These are phyloP conservation scores for Pycnonotus jocosus DNA, from an alignment of 2,113 vertebrate genomes.

Conservation along the genomic window DNA sequence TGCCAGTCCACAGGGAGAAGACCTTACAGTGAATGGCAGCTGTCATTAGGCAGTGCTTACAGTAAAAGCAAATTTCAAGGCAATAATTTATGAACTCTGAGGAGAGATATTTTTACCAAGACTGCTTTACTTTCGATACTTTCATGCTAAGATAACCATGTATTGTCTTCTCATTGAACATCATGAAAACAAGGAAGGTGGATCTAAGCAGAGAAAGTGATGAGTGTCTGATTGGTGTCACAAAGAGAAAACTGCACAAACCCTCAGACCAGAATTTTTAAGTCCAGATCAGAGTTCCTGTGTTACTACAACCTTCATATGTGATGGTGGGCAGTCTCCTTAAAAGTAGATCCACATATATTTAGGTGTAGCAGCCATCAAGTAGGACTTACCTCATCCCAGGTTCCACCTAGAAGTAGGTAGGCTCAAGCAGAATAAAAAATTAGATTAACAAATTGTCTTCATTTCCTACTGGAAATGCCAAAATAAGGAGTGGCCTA, in stretches of 20 bases:
- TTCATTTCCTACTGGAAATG: neutral
- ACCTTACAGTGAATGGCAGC: neutral
- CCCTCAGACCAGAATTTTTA: neutral
- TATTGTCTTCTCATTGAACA: neutral
- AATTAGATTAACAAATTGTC: neutral
- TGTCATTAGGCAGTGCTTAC: neutral
- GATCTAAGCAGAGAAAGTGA: neutral
- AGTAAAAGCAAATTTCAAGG: neutral
- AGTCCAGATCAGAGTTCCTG: neutral
- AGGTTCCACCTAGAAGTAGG: neutral
- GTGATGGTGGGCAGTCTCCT: neutral
- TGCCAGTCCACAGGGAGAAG: neutral
- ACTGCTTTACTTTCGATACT: neutral
- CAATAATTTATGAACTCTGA: neutral
- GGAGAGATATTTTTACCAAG: neutral
- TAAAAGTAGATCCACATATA: neutral
- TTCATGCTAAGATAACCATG: neutral
- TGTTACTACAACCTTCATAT: neutral
- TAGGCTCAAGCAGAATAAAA: neutral
- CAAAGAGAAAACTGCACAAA: neutral
- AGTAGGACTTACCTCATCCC: neutral
- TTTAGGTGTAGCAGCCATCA: neutral
- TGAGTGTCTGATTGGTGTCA: neutral
- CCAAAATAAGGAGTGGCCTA: neutral
- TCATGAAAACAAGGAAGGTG: neutral